Evolutionary conservation across 2,888 invertebrate species (phyloP).

Genomic region (Mechanitis mazaeus): DNA sequence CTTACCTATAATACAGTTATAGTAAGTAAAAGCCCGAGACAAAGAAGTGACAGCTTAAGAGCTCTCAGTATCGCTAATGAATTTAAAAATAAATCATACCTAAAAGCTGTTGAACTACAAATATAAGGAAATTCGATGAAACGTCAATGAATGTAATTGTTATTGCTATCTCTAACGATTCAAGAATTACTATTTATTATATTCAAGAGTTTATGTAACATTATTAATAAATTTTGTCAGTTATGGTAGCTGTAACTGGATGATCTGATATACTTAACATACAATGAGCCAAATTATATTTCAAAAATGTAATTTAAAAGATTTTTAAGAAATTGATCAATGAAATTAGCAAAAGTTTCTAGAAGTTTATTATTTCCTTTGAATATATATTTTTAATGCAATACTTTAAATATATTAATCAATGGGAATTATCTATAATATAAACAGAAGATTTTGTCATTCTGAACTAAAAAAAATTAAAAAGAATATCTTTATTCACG

Average conservation of each 20-base stretch:
- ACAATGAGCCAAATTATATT: neutral
- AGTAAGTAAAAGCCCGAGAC: slow-evolving; percentile 20
- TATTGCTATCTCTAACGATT: too few relatives aligned
- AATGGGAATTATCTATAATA: too few relatives aligned
- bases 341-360: too few relatives aligned
- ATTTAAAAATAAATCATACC: slow-evolving; percentile 21
- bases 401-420: too few relatives aligned
- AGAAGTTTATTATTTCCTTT: too few relatives aligned
- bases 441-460: too few relatives aligned
- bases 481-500: neutral
- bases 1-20: slow-evolving; percentile 17
- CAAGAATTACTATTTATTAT: too few relatives aligned
- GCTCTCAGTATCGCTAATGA: slow-evolving; percentile 26
- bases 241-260: slow-evolving; percentile 15
- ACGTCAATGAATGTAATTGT: neutral
- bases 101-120: neutral
- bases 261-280: slow-evolving; percentile 9
- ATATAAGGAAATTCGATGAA: slow-evolving; percentile 10
- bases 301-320: too few relatives aligned
- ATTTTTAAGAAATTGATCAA: too few relatives aligned
- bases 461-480: too few relatives aligned
- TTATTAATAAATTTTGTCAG: slow-evolving; percentile 21
- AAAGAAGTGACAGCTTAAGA: slow-evolving; percentile 27
- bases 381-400: too few relatives aligned
- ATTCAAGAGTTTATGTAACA: neutral